These are phyloP conservation scores for Diloba caeruleocephala DNA, from an alignment of 2,888 invertebrate species.

Conservation along the genomic window DNA sequence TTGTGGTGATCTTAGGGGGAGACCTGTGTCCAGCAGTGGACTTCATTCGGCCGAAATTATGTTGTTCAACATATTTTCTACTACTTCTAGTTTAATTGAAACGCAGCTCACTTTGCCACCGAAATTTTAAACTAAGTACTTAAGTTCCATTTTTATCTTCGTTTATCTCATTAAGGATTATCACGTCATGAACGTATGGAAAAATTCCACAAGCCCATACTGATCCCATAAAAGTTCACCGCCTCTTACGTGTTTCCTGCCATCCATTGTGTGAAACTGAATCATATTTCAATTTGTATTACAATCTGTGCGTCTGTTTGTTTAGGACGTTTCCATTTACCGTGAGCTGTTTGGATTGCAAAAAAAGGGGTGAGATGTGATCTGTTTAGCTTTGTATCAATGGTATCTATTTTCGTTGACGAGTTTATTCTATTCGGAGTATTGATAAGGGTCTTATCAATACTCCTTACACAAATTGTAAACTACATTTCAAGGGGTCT, in stretches of 20 bases:
- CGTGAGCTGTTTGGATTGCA: constrained; percentile 19
- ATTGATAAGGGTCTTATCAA: too few relatives aligned
- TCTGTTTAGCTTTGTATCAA: constrained; percentile 13
- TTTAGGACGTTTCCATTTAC: constrained; percentile 39
- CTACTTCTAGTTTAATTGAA: too few relatives aligned
- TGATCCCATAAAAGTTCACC: constrained; percentile 18
- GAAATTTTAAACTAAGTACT: too few relatives aligned
- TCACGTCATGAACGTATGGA: neutral
- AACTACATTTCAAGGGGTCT: too few relatives aligned
- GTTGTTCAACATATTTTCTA: too few relatives aligned
- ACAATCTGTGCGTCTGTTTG: constrained; percentile 37
- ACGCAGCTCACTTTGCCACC: too few relatives aligned
- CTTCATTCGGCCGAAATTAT: too few relatives aligned
- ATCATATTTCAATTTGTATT: constrained; percentile 44
- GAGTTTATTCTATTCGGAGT: too few relatives aligned
- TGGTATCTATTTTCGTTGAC: too few relatives aligned
- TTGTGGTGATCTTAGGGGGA: too few relatives aligned
- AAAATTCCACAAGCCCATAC: neutral
- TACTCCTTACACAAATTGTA: too few relatives aligned
- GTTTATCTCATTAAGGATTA: neutral
- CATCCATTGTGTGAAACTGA: constrained; percentile 31
- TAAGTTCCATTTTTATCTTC: neutral
- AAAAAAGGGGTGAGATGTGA: constrained; percentile 10
- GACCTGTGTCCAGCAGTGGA: too few relatives aligned
- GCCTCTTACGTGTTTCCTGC: constrained; percentile 16